Evolutionary conservation across 1,140 invertebrate species (phyloP), one percentile per base, ranked within the genome.

Genomic region (Cheumatopsyche charites): DNA sequence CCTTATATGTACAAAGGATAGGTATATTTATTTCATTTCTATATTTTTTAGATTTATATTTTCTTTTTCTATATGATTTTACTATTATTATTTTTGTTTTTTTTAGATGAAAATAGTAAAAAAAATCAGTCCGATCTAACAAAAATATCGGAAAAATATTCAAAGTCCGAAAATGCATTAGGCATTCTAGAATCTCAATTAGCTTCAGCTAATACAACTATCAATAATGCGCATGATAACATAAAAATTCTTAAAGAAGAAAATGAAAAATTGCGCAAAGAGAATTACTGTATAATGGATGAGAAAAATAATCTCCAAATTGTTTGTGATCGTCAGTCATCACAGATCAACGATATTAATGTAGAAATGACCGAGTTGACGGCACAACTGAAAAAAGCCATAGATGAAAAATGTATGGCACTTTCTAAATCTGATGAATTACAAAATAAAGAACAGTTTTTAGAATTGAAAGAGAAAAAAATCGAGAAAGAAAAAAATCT

Each of bases 331-430:
- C 81, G 90, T 4, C 84, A 90, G 58, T 87, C 90, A 77, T 79
- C 84, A 3, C 91, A 94, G 83, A 78, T 93, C 17, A 89, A 92
- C 77, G 83, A 89, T 55, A 78, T 92, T 49, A 87, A 87, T 62
- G 81, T 85, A 6, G 91, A 91, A 79, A 77, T 92, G 70, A 79
- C 82, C n/a, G 85, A 86, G 1, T 79, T 92, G 36, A 84, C 87
- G 12, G 83, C 87, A 75, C 91, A 94, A 78, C 79, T 94, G 21
- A 87, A 90, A 77, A 75, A 81, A 62, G 91, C 91, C 42, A 87
- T 92, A 68, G 83, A 87, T 72, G 86, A 90, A 5, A 96, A 96
- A 84, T 94, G 91, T 84, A 91, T 94, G 83, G 93, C 93, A 4
- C 79, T 96, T 25, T 87, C 89, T n/a, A 87, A 91, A 61, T 85